These are phyloP conservation scores for Coptodon rendalli DNA, from an alignment of 2,113 vertebrate genomes.

Conservation along the genomic window DNA sequence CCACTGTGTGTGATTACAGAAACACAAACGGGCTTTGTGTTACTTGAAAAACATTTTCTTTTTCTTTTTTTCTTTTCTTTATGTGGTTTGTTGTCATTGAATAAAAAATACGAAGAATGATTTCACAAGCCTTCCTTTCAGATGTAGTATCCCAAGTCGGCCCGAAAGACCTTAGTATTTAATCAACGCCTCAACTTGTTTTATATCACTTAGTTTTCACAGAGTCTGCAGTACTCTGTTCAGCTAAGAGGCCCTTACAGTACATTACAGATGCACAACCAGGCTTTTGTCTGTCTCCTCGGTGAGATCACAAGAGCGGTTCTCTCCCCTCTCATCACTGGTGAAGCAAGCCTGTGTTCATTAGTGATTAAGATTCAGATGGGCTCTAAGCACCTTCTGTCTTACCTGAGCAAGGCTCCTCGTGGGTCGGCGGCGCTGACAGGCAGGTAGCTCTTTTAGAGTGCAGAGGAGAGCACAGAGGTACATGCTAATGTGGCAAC, in stretches of 20 bases:
- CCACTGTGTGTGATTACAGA: neutral
- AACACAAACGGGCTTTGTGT: slow-evolving; percentile 8
- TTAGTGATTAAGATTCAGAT: slow-evolving; percentile 41
- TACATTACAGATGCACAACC: slow-evolving; percentile 9
- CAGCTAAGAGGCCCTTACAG: neutral
- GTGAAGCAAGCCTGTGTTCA: neutral
- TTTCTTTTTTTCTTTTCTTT: neutral
- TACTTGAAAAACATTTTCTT: neutral
- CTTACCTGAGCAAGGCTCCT: slow-evolving; percentile 35
- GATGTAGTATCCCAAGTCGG: neutral
- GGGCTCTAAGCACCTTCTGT: slow-evolving; percentile 19
- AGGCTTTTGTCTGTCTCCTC: slow-evolving; percentile 8
- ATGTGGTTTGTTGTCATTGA: slow-evolving; percentile 15
- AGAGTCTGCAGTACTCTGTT: neutral
- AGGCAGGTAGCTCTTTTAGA: slow-evolving; percentile 23
- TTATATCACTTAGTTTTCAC: neutral
- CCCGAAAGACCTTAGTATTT: neutral
- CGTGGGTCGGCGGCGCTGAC: slow-evolving; percentile 8
- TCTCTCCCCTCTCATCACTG: neutral
- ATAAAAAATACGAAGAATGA: neutral
- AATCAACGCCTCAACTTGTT: neutral
- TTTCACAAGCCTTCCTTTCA: slow-evolving; percentile 4
- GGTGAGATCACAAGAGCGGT: slow-evolving; percentile 6
- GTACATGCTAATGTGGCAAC: slow-evolving; percentile 49
- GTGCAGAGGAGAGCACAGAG: neutral